Evolutionary conservation across 2,113 vertebrate species (phyloP).

Genomic region (Xerus inauris): DNA sequence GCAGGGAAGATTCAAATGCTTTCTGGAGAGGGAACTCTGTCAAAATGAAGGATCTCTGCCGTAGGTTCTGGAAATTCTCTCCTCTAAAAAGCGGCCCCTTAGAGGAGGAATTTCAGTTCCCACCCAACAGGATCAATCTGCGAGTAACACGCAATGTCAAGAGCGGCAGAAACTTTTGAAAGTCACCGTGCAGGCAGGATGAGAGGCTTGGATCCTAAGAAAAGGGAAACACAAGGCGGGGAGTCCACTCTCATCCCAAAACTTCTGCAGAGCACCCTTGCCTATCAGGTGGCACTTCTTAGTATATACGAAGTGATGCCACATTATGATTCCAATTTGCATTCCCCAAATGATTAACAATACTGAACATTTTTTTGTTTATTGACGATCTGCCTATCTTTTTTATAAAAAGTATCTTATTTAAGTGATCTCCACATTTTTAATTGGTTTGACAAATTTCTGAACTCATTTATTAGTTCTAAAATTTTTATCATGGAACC

Average conservation of each 20-base stretch:
- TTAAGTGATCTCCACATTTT: not conserved
- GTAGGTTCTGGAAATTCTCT: not conserved
- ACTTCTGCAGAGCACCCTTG: not conserved
- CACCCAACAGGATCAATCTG: rapidly evolving
- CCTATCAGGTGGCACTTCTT: no score
- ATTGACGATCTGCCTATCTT: not conserved
- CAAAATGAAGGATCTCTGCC: rapidly evolving
- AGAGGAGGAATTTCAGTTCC: not conserved
- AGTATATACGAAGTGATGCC: not conserved
- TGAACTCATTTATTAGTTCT: not conserved
- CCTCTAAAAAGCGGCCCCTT: not conserved
- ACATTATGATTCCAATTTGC: not conserved
- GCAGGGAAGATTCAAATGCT: rapidly evolving
- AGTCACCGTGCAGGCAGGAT: not conserved
- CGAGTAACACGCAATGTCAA: not conserved
- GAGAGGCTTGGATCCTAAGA: not conserved
- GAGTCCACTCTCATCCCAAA: rapidly evolving
- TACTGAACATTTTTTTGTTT: not conserved
- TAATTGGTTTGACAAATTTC: not conserved
- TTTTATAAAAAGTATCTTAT: not conserved
- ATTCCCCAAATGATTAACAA: not conserved
- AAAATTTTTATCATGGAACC: not conserved
- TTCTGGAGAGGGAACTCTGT: not conserved
- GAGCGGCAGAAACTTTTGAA: not conserved
- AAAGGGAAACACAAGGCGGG: not conserved